Evolutionary conservation across 2,797 vertebrate species (phyloP), one percentile per base, ranked within the genome.

Genomic region (Anguilla megastoma): DNA sequence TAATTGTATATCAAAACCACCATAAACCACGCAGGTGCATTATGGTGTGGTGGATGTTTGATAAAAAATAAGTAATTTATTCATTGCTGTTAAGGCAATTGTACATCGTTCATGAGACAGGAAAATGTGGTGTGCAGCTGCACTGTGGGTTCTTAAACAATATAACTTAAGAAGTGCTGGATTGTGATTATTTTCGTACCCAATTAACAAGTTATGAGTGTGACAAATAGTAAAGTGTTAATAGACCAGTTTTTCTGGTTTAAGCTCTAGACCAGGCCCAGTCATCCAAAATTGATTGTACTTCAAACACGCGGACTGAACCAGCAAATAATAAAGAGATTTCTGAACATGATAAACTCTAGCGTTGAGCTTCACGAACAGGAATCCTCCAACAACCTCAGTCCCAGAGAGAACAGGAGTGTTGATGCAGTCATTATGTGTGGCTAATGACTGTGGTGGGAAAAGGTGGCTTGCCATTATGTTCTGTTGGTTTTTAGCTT

Each of bases 401-500:
- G 18, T 48, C 8, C 12, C 7, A 33, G 33, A 24, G 76, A 80
- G 36, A 48, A 41, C 7, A 80, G 9, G 6, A 48, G 18, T 5
- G 27, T 80, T 48, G 18, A 18, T 80, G 36, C 41, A 21, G 18
- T 24, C 41, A 80, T 80, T 80, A 80, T 80, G 4, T 48, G 41
- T 48, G 18, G 76, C 76, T 80, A 84, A 84, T 58, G 45, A 84
- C 50, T 52, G 52, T 30, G n/a, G n/a, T 84, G 83, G 83, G 83
- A 58, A 52, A 30, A n/a, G 83, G 48, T 27, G 24, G 45, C 3
- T 56, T 33, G 54, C 54, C 54, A 84, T 84, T 58, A 48, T 84
- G 50, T 56, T 33, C 48, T 56, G 83, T 84, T 84, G 83, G 48
- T 84, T 84, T 84, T 50, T 27, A 54, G 69, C 88, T 83, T 74